Conservation (phyloP, 2,888 invertebrate genomes). For the Sclerodermus sp. region DNA sequence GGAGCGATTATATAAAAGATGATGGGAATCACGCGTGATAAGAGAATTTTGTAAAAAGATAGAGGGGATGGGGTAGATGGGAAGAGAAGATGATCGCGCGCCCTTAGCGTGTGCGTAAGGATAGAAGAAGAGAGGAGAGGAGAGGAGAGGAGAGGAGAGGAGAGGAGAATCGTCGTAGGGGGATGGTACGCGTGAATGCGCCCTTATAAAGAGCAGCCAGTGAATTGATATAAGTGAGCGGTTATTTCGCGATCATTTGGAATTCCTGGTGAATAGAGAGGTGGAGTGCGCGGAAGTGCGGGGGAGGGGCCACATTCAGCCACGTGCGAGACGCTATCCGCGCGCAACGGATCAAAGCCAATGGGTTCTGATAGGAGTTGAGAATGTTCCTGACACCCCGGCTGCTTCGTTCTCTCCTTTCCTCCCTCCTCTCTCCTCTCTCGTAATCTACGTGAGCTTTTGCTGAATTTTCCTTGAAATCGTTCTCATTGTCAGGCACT, state of each 20-base stretch:
- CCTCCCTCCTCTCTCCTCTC: too few relatives aligned
- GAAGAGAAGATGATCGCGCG: too few relatives aligned
- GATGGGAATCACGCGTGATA: too few relatives aligned
- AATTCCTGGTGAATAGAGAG: slow-evolving; percentile 43
- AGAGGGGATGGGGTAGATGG: too few relatives aligned
- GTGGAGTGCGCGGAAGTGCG: slow-evolving; percentile 11
- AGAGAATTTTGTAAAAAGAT: too few relatives aligned
- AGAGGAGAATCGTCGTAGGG: slow-evolving; percentile 11
- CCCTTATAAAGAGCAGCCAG: slow-evolving; percentile 50
- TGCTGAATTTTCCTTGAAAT: too few relatives aligned
- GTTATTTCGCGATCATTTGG: slow-evolving; percentile 57
- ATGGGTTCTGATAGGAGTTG: slow-evolving; percentile 38
- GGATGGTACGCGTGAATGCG: slow-evolving; percentile 54
- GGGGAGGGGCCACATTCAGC: slow-evolving; percentile 24
- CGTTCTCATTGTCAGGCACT: too few relatives aligned
- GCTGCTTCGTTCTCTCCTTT: too few relatives aligned
- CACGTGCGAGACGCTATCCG: slow-evolving; percentile 29
- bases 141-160: slow-evolving; percentile 5
- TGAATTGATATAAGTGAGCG: slow-evolving; percentile 57
- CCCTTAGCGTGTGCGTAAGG: too few relatives aligned
- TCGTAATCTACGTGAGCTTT: too few relatives aligned
- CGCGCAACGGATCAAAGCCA: slow-evolving; percentile 41
- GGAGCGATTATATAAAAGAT: too few relatives aligned
- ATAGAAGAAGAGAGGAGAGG: neutral
- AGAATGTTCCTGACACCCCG: too few relatives aligned